phyloP scores from a whole-genome alignment of 2,797 vertebrate species.

The Lithobates pipiens region DNA sequence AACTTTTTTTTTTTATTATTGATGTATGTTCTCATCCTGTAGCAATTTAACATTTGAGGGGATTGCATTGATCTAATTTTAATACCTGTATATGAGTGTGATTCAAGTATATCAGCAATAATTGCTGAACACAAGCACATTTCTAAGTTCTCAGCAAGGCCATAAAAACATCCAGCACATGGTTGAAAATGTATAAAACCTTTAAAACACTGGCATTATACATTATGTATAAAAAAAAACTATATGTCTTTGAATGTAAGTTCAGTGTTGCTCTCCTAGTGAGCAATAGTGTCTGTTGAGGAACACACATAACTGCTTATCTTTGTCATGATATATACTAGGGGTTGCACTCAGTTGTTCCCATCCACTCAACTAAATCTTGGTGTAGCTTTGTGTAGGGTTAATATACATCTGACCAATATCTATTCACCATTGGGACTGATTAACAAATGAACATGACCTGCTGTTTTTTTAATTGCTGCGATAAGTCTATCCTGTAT shows the following conservation, averaged over 20 bases:
- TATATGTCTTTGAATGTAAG: neutral
- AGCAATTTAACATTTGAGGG: neutral
- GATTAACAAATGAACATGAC: slow-evolving; percentile 22
- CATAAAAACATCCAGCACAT: neutral
- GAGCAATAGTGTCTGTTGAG: neutral
- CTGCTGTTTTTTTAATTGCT: slow-evolving; percentile 65
- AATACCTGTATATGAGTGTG: neutral
- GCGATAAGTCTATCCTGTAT: slow-evolving; percentile 69
- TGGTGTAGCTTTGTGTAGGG: slow-evolving; percentile 20
- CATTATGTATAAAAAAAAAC: neutral
- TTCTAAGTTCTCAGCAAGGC: neutral
- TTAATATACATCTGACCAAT: slow-evolving; percentile 40
- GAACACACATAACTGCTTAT: neutral
- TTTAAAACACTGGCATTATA: neutral
- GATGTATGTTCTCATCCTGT: neutral
- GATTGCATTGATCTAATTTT: neutral
- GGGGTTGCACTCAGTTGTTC: slow-evolving; percentile 3
- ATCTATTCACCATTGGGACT: slow-evolving; percentile 37
- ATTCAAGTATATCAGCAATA: neutral
- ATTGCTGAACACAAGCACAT: slow-evolving; percentile 4
- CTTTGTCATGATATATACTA: slow-evolving; percentile 14
- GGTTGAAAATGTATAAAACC: neutral
- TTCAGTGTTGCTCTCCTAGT: neutral
- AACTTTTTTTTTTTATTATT: neutral
- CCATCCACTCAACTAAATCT: neutral